Evolutionary conservation across 2,888 invertebrate species (phyloP).

Genomic region (Ormyrus labotus): DNA sequence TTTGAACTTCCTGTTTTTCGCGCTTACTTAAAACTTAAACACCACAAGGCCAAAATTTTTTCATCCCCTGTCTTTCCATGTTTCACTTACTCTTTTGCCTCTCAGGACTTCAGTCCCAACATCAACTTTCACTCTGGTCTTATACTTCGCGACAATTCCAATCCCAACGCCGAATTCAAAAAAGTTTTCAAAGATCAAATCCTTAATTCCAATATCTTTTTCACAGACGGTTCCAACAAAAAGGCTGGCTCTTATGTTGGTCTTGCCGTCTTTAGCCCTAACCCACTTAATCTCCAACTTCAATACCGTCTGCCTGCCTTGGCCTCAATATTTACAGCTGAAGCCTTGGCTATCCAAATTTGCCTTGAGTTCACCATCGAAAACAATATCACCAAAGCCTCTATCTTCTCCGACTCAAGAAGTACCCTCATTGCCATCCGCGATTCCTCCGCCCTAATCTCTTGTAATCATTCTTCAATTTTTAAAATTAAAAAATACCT

Average conservation of each 20-base stretch:
- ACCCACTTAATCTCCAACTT: background rate
- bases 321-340: conserved; percentile 53
- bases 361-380: background rate
- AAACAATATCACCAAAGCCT: background rate
- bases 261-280: conserved; percentile 29
- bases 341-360: conserved; percentile 25
- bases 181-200: background rate
- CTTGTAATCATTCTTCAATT: background rate
- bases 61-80: background rate
- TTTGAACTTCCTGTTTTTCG: background rate
- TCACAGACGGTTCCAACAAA: conserved; percentile 53
- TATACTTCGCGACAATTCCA: background rate
- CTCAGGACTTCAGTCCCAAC: conserved; percentile 3
- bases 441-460: background rate
- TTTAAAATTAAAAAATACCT: conserved; percentile 10
- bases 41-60: background rate
- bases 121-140: background rate
- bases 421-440: conserved; percentile 12
- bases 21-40: background rate
- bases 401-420: conserved; percentile 17
- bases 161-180: background rate
- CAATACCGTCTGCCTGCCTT: conserved; percentile 14
- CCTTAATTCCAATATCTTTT: conserved; percentile 24
- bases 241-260: conserved; percentile 9
- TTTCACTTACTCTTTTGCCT: background rate